Percentiles rank a stretch among this genome's conserved stretches.
These are phyloP conservation scores for Ciconia nigra DNA, from an alignment of 2,797 vertebrate species.

Conservation along the genomic window DNA sequence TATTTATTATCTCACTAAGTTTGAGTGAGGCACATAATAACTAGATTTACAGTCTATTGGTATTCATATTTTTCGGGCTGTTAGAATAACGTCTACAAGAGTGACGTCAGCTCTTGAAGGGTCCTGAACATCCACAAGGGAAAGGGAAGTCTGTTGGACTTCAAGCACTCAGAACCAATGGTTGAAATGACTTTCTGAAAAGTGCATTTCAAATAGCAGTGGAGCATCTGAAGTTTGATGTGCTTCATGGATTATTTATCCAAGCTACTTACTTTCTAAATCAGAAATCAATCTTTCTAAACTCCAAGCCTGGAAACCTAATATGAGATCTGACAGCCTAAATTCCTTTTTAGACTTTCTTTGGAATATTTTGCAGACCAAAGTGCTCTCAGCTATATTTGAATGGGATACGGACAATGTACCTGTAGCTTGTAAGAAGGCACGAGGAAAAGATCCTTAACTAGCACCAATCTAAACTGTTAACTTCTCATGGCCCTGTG, in stretches of 20 bases:
- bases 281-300: background rate
- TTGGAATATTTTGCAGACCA: background rate
- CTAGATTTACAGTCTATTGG: background rate
- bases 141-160: background rate
- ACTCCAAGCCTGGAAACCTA: background rate
- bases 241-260: background rate
- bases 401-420: background rate
- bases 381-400: background rate
- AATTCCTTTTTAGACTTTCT: background rate
- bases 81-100: background rate
- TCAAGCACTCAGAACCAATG: background rate
- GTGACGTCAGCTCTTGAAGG: background rate
- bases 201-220: background rate
- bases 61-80: background rate
- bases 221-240: background rate
- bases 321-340: background rate
- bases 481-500: background rate
- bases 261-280: background rate
- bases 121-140: background rate
- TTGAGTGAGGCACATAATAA: background rate
- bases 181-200: background rate
- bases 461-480: background rate
- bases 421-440: background rate
- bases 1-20: background rate
- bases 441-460: background rate